A percentile compares a stretch with the other conserved stretches of the same genome.
These are phyloP conservation scores for Cantharis lateralis DNA, from an alignment of 2,888 invertebrate genomes.

Conservation along the genomic window DNA sequence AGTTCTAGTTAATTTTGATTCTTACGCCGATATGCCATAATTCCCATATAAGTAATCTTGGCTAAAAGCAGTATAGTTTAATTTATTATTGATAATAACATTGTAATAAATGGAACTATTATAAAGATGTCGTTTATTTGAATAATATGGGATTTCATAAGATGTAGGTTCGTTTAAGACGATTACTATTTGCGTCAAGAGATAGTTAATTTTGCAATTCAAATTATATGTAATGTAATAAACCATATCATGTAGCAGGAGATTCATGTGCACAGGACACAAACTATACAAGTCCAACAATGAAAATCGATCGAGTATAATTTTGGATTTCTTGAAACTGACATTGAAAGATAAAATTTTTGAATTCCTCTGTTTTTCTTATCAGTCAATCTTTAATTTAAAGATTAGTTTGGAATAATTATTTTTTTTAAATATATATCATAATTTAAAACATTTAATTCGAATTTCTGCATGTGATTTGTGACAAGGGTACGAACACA, in stretches of 20 bases:
- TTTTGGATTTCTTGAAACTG: not conserved
- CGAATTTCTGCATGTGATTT: not conserved
- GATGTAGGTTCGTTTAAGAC: not conserved
- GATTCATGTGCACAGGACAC: not conserved
- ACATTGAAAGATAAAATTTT: not conserved
- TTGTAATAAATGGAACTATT: no score
- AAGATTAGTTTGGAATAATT: not conserved
- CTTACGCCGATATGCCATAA: no score
- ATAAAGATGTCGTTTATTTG: not conserved
- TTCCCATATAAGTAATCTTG: no score
- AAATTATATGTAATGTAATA: not conserved
- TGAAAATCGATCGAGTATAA: not conserved
- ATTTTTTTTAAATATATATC: not conserved
- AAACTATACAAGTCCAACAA: not conserved
- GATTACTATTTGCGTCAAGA: not conserved
- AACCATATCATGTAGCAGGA: not conserved
- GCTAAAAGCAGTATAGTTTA: no score
- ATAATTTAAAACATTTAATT: no score
- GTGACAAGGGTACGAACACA: not conserved
- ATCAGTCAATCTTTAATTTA: not conserved
- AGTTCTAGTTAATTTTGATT: no score
- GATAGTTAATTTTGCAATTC: not conserved
- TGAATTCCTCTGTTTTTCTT: not conserved
- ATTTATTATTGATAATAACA: no score
- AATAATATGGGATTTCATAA: not conserved